Percentiles rank a stretch among this genome's conserved stretches.
Evolutionary conservation across 2,113 vertebrate species (phyloP).

Genomic region (Callaeas wilsoni): DNA sequence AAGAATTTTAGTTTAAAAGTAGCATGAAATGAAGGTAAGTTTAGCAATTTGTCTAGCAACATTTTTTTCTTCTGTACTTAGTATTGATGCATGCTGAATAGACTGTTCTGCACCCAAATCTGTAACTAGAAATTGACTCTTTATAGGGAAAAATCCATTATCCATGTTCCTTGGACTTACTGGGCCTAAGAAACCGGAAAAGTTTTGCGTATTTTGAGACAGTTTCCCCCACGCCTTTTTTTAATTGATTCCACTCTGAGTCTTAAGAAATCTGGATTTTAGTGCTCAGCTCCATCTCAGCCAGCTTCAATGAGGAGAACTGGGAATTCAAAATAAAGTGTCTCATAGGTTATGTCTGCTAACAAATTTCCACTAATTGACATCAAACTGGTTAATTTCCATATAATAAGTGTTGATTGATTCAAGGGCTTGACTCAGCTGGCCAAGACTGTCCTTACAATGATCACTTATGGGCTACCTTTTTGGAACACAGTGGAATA

Average conservation of each 20-base stretch:
- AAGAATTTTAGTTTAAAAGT: neutral
- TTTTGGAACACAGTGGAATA: slow-evolving; percentile 73
- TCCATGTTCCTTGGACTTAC: slow-evolving; percentile 18
- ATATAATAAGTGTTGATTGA: slow-evolving; percentile 83
- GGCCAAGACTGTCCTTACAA: slow-evolving; percentile 58
- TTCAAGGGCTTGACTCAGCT: slow-evolving; percentile 58
- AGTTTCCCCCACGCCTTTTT: neutral
- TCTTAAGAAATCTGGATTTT: neutral
- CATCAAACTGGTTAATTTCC: slow-evolving; percentile 79
- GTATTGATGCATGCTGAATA: neutral
- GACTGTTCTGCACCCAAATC: neutral
- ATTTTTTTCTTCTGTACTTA: neutral
- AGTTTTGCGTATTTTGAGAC: neutral
- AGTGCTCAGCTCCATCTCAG: neutral
- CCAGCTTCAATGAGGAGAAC: neutral
- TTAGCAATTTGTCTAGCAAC: neutral
- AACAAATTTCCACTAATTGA: slow-evolving; percentile 81
- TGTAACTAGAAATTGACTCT: slow-evolving; percentile 4
- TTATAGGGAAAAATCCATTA: neutral
- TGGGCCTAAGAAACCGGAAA: slow-evolving; percentile 42
- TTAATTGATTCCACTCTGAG: neutral
- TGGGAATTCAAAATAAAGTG: slow-evolving; percentile 49
- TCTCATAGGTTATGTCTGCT: slow-evolving; percentile 67
- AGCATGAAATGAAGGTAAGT: neutral
- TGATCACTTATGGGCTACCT: slow-evolving; percentile 65